These are phyloP conservation scores for Strigamia transsilvanica DNA, from an alignment of 2,888 invertebrate species.

Conservation along the genomic window DNA sequence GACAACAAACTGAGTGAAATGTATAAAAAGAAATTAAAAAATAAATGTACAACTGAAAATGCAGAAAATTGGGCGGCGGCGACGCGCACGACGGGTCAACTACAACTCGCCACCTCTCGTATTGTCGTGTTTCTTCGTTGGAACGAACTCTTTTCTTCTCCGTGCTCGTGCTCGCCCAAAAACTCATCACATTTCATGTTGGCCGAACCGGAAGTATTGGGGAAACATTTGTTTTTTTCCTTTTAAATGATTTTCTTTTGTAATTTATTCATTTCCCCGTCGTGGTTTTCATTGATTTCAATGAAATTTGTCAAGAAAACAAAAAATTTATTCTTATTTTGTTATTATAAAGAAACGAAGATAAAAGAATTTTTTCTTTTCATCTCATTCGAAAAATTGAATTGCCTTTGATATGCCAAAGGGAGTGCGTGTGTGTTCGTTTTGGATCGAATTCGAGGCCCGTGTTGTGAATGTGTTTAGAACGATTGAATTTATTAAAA, in stretches of 20 bases:
- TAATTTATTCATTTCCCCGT: neutral
- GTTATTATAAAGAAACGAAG: too few relatives aligned
- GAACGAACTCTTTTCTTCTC: neutral
- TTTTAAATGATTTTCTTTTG: neutral
- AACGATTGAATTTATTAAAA: slow-evolving; percentile 31
- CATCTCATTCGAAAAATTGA: neutral
- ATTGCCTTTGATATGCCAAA: slow-evolving; percentile 32
- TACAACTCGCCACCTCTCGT: neutral
- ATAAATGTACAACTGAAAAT: slow-evolving; percentile 27
- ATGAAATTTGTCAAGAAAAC: too few relatives aligned
- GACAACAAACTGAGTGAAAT: slow-evolving; percentile 1
- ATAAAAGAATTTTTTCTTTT: neutral
- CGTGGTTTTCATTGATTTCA: too few relatives aligned
- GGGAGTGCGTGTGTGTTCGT: slow-evolving; percentile 10
- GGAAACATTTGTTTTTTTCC: slow-evolving; percentile 3
- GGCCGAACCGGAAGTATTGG: slow-evolving; percentile 16
- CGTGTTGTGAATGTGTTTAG: slow-evolving; percentile 33
- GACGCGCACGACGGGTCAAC: neutral
- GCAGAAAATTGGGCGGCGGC: slow-evolving; percentile 26
- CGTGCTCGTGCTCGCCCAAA: neutral
- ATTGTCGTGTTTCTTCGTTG: slow-evolving; percentile 22
- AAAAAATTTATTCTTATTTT: too few relatives aligned
- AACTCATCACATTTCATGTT: slow-evolving; percentile 38
- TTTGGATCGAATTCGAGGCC: slow-evolving; percentile 3
- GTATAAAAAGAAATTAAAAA: slow-evolving; percentile 3